Evolutionary conservation across 2,888 invertebrate genomes (phyloP).

Genomic region (Ferdinandea cuprea): DNA sequence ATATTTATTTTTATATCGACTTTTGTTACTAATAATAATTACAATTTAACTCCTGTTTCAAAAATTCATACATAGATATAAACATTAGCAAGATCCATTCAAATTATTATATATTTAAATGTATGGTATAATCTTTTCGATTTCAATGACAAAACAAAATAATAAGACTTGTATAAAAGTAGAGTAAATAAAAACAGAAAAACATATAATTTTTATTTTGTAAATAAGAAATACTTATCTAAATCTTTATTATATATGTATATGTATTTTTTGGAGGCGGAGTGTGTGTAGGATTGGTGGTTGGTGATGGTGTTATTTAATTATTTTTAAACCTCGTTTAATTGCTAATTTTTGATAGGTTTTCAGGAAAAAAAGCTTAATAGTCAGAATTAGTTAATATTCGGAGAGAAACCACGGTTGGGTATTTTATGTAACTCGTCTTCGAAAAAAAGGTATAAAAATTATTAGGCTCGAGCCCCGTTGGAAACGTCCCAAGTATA

Average conservation of each 20-base stretch:
- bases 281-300: no score
- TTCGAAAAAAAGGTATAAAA: no score
- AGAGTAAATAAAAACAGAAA: conserved; percentile 1
- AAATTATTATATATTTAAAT: conserved; percentile 12
- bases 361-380: neutral
- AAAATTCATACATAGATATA: conserved; percentile 40
- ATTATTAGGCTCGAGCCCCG: no score
- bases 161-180: conserved; percentile 39
- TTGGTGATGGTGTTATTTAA: neutral
- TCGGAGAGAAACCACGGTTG: no score
- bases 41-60: conserved; percentile 62
- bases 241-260: conserved; percentile 5
- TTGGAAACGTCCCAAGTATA: no score
- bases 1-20: conserved; percentile 73
- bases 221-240: conserved; percentile 26
- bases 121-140: conserved; percentile 35
- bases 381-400: no score
- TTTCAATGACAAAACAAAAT: conserved; percentile 16
- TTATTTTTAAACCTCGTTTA: no score
- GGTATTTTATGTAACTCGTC: no score
- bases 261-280: neutral
- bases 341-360: no score
- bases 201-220: conserved; percentile 10
- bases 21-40: conserved; percentile 63
- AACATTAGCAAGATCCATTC: conserved; percentile 32